phyloP scores from a whole-genome alignment of 2,888 invertebrate species.

The Crematogaster levior region DNA sequence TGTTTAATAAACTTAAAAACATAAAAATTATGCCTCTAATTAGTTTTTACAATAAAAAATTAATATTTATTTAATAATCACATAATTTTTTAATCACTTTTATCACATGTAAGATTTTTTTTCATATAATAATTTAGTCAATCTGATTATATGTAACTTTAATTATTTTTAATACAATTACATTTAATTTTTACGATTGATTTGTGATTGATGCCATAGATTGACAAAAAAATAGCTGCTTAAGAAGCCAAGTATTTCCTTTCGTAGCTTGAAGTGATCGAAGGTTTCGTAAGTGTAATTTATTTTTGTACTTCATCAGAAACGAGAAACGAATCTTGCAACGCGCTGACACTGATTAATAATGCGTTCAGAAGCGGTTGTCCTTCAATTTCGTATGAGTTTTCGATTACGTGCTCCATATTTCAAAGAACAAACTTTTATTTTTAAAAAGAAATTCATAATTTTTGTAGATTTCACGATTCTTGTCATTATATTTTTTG shows the following conservation, averaged over 20 bases:
- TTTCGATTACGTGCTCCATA: conserved; percentile 19
- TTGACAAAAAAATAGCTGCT: neutral
- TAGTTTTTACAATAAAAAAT: neutral
- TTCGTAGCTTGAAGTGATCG: conserved; percentile 2
- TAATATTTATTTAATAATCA: neutral
- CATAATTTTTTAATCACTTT: neutral
- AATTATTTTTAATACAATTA: neutral
- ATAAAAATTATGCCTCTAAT: neutral
- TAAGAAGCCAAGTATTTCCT: conserved; percentile 2
- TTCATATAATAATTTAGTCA: neutral
- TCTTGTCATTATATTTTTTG: neutral
- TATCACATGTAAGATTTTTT: neutral
- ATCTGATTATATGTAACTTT: neutral
- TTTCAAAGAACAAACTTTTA: neutral
- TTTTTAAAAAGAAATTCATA: neutral
- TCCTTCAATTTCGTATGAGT: conserved; percentile 2
- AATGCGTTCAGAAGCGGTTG: conserved; percentile 13
- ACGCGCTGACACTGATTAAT: conserved; percentile 27
- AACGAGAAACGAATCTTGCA: conserved; percentile 18
- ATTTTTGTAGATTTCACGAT: neutral
- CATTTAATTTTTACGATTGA: neutral
- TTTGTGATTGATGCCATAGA: neutral
- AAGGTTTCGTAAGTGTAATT: conserved; percentile 33
- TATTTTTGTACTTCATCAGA: conserved; percentile 19
- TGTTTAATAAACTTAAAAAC: too few species aligned